Evolutionary conservation across 1,140 invertebrate genomes (phyloP), one percentile per base, ranked within the genome.

Genomic region (Arctopsyche grandis): DNA sequence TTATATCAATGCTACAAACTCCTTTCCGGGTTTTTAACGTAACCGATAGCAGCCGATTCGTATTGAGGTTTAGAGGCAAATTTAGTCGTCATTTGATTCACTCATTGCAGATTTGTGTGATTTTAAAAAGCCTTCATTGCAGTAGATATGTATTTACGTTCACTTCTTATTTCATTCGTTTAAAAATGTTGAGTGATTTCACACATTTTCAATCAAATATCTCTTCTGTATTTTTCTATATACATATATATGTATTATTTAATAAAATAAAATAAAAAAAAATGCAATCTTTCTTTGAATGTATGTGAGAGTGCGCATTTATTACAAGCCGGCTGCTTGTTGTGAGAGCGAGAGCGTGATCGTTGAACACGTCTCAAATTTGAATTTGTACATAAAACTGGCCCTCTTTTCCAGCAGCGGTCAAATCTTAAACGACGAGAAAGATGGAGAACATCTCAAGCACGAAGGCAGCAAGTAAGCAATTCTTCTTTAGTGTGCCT

Each of bases 391-490:
- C 29, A 38, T 38, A 38, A 38, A 38, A 38, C 29, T 60, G 14
- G 5, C 16, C n/a, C 14, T 9, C 19, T 60, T 60, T 66, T 66
- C n/a, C 24, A 26, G 86, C 85, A 87, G 86, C 70, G 85, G 88
- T 79, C 86, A 87, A 80, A 82, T 85, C 22, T 86, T 86, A 75
- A 87, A 86, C 63, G 88, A 89, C 81, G 88, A 89, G 26, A 89
- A 88, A 75, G 88, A 89, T 52, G 86, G 86, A 7, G 87, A 89
- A 79, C 88, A 89, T 82, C 87, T 88, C 74, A 88, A 87, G 82
- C 88, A 88, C 70, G 88, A 89, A 82, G 87, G 88, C 80, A 88
- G 86, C 86, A 89, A 88, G 88, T 89, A 75, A 86, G 87, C 86
- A 26, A 12, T 14, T 4, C 29, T 38, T 44, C 5, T 71, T 46